Conservation (phyloP, 2,113 vertebrate species). For the Macrotus californicus region DNA sequence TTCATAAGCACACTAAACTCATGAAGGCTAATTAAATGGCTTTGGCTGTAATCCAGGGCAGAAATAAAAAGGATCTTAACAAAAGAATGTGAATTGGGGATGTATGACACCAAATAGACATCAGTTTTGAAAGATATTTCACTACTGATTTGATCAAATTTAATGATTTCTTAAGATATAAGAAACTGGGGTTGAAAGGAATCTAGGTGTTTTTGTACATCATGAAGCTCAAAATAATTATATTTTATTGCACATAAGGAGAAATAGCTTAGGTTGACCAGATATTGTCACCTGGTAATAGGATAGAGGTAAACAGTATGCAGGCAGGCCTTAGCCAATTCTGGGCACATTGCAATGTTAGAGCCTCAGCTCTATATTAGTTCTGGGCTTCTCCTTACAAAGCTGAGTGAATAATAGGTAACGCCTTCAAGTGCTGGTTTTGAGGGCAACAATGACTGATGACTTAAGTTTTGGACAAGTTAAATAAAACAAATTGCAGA, state of each 20-base stretch:
- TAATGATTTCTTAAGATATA: not conserved
- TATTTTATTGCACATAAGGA: not conserved
- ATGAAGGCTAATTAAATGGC: not conserved
- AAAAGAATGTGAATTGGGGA: not conserved
- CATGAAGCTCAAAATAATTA: not conserved
- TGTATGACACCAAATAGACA: not conserved
- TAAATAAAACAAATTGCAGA: not conserved
- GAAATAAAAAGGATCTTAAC: not conserved
- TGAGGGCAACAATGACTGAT: not conserved
- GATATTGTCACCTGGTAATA: not conserved
- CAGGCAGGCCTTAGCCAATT: not conserved
- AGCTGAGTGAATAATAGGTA: not conserved
- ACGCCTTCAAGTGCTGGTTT: not conserved
- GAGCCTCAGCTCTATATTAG: not conserved
- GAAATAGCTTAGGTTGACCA: not conserved
- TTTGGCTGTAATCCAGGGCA: not conserved
- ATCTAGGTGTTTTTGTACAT: not conserved
- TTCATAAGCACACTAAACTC: not conserved
- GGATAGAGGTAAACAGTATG: not conserved
- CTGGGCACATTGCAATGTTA: not conserved
- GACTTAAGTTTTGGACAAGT: not conserved
- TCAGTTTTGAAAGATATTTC: not conserved
- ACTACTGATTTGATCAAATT: not conserved
- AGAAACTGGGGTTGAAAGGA: not conserved
- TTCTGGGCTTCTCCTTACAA: not conserved